Evolutionary conservation across 2,113 vertebrate genomes (phyloP).

Genomic region (Hassar affinis): DNA sequence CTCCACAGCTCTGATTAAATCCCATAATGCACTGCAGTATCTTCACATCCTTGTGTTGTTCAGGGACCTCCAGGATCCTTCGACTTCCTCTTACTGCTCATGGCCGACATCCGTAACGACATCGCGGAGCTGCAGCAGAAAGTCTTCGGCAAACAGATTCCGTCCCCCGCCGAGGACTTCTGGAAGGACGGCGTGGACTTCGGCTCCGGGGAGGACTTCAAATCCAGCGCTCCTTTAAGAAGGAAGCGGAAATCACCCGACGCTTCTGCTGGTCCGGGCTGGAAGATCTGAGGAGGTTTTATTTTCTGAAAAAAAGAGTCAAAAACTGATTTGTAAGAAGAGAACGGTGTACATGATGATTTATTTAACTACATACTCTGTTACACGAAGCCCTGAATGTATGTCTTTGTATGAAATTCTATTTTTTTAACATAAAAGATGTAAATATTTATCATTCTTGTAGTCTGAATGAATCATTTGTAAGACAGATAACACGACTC

Average conservation of each 20-base stretch:
- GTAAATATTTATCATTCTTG: slow-evolving; percentile 53
- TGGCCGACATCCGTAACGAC: slow-evolving; percentile 95
- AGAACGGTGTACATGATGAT: slow-evolving; percentile 58
- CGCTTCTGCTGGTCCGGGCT: slow-evolving; percentile 58
- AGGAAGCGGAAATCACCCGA: slow-evolving; percentile 71
- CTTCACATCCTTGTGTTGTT: neutral
- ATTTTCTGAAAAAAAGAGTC: slow-evolving; percentile 38
- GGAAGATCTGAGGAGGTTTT: slow-evolving; percentile 48
- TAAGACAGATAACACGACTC: neutral
- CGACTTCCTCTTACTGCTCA: slow-evolving; percentile 90
- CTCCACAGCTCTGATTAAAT: neutral
- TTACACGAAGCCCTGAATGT: slow-evolving; percentile 53
- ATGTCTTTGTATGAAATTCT: slow-evolving; percentile 68
- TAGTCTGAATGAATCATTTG: slow-evolving; percentile 37
- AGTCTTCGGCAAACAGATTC: slow-evolving; percentile 80
- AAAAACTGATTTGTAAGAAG: slow-evolving; percentile 62
- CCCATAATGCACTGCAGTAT: neutral
- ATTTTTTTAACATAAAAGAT: slow-evolving; percentile 73
- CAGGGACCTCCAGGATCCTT: slow-evolving; percentile 96
- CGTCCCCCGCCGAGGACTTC: slow-evolving; percentile 80
- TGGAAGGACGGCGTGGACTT: slow-evolving; percentile 81
- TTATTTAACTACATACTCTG: slow-evolving; percentile 66
- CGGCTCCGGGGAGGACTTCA: slow-evolving; percentile 87
- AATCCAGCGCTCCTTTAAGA: slow-evolving; percentile 67
- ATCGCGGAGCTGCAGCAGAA: slow-evolving; percentile 89